These are phyloP conservation scores for Barypeithes pellucidus DNA, from an alignment of 2,888 invertebrate genomes.

Conservation along the genomic window DNA sequence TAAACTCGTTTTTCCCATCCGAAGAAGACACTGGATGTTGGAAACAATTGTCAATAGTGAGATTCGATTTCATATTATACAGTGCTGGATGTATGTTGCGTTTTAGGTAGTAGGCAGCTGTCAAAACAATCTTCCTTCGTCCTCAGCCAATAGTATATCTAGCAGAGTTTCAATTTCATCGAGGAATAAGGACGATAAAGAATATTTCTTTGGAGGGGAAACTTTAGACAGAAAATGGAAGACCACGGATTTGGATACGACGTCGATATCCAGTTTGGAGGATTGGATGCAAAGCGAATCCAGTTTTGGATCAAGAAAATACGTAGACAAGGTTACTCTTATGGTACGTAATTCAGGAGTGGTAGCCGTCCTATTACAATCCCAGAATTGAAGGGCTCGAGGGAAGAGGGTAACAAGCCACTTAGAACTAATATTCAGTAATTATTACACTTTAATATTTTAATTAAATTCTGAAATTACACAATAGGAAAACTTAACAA, in stretches of 20 bases:
- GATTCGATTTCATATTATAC: too few relatives aligned
- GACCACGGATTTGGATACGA: slow-evolving; percentile 63
- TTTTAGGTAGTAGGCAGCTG: slow-evolving; percentile 78
- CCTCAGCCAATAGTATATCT: slow-evolving; percentile 64
- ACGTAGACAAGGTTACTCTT: slow-evolving; percentile 66
- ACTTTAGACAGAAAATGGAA: slow-evolving; percentile 66
- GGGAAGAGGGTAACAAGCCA: too few relatives aligned
- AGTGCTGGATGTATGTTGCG: too few relatives aligned
- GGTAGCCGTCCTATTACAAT: too few relatives aligned
- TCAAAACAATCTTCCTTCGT: slow-evolving; percentile 74
- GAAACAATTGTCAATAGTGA: too few relatives aligned
- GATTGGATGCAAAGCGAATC: slow-evolving; percentile 65
- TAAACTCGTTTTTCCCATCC: too few relatives aligned
- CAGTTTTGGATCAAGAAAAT: slow-evolving; percentile 66
- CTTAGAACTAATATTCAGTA: too few relatives aligned
- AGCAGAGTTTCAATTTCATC: slow-evolving; percentile 64
- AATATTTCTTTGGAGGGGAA: slow-evolving; percentile 67
- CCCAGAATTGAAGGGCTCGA: too few relatives aligned
- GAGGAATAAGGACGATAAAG: slow-evolving; percentile 64
- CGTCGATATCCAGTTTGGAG: slow-evolving; percentile 68
- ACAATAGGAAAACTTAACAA: too few relatives aligned
- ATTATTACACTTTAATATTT: too few relatives aligned
- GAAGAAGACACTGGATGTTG: too few relatives aligned
- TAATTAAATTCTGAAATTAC: too few relatives aligned
- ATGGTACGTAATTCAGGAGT: slow-evolving; percentile 62